Percentiles rank a stretch among this genome's conserved stretches.
These are phyloP conservation scores for Exocentrus adspersus DNA, from an alignment of 2,888 invertebrate genomes.

Conservation along the genomic window DNA sequence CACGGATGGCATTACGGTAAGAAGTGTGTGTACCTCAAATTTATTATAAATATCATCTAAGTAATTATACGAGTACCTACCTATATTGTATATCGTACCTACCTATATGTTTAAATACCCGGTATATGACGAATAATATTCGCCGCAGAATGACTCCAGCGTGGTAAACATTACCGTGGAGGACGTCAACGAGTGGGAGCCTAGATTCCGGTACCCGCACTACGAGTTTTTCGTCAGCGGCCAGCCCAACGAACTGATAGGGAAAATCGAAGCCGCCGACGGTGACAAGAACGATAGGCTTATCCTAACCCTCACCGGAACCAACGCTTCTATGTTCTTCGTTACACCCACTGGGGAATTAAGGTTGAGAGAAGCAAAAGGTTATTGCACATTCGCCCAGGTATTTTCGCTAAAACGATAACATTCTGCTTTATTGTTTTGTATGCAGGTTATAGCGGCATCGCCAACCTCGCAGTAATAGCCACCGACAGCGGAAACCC, in stretches of 20 bases:
- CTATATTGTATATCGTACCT: no score
- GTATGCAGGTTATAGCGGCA: constrained; percentile 24
- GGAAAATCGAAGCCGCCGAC: constrained; percentile 85
- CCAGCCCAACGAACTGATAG: constrained; percentile 64
- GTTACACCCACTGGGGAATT: constrained; percentile 76
- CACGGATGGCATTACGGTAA: constrained; percentile 79
- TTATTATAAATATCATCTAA: not conserved
- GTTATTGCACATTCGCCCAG: constrained; percentile 30
- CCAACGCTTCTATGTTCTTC: constrained; percentile 65
- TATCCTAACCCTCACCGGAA: constrained; percentile 70
- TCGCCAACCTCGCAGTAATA: constrained; percentile 80
- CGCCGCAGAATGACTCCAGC: constrained; percentile 81
- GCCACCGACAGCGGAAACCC: constrained; percentile 88
- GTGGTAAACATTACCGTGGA: constrained; percentile 82
- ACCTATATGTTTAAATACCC: no score
- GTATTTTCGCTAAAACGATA: no score
- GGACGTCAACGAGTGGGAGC: constrained; percentile 95
- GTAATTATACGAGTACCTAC: not conserved
- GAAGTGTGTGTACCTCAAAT: constrained; percentile 45
- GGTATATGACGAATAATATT: no score
- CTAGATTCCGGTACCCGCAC: constrained; percentile 85
- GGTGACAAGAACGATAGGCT: constrained; percentile 83
- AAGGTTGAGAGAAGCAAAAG: constrained; percentile 64
- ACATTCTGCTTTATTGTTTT: no score
- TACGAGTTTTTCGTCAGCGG: constrained; percentile 79